Percentiles rank a stretch among this genome's conserved stretches.
Conservation (phyloP, 2,888 invertebrate species). For the Linnaemya tessellans region DNA sequence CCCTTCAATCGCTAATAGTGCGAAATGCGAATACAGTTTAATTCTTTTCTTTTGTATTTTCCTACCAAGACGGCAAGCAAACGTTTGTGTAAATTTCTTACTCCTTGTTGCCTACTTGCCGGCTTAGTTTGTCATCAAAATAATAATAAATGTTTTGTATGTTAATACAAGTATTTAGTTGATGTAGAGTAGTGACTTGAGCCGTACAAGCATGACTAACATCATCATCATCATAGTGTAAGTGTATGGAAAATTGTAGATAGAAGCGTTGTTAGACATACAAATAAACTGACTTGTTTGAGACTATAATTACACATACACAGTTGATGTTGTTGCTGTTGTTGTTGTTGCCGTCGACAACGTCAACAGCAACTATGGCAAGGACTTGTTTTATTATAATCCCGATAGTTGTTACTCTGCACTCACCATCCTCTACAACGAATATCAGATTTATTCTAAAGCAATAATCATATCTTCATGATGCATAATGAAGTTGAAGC, state of each 20-base stretch:
- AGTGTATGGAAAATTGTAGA: constrained; percentile 27
- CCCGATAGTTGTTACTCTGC: constrained; percentile 31
- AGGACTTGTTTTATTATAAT: constrained; percentile 55
- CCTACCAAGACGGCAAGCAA: constrained; percentile 27
- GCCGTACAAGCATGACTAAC: constrained; percentile 55
- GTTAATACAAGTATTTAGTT: constrained; percentile 40
- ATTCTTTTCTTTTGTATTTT: constrained; percentile 16
- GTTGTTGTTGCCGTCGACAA: constrained; percentile 37
- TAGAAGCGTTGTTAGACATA: constrained; percentile 5
- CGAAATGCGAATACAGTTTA: constrained; percentile 7
- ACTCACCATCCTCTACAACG: background rate
- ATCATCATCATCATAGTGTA: constrained; percentile 37
- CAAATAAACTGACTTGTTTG: constrained; percentile 40
- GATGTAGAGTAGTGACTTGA: constrained; percentile 14
- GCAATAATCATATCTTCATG: background rate
- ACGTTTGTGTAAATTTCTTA: background rate
- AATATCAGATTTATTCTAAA: background rate
- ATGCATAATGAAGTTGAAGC: background rate
- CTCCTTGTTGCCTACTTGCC: constrained; percentile 4
- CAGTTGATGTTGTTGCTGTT: background rate
- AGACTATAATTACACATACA: constrained; percentile 36
- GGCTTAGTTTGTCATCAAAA: constrained; percentile 43
- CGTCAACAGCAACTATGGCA: constrained; percentile 47
- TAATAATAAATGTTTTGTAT: constrained; percentile 44
- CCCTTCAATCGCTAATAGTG: constrained; percentile 5